Evolutionary conservation across 2,888 invertebrate genomes (phyloP).

Genomic region (Punctoribates punctum): DNA sequence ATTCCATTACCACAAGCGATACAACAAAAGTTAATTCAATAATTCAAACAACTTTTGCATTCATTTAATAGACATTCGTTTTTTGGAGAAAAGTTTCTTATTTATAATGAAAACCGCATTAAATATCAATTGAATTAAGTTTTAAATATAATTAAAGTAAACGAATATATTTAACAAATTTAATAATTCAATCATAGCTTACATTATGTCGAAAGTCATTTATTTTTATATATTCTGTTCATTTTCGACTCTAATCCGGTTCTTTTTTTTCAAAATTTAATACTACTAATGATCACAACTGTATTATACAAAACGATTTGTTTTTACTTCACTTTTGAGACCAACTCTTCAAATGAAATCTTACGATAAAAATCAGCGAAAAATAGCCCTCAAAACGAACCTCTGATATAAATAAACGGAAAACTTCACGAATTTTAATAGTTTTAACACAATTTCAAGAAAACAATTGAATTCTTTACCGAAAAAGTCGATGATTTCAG

Average conservation of each 20-base stretch:
- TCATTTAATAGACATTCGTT: slow-evolving; percentile 15
- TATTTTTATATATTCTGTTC: slow-evolving; percentile 28
- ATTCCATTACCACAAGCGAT: neutral
- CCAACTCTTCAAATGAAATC: too few relatives aligned
- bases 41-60: slow-evolving; percentile 30
- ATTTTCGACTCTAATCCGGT: neutral
- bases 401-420: too few relatives aligned
- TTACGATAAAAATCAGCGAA: too few relatives aligned
- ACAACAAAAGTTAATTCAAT: neutral
- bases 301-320: neutral
- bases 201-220: slow-evolving; percentile 22
- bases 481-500: neutral
- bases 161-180: slow-evolving; percentile 31
- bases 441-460: too few relatives aligned
- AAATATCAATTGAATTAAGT: slow-evolving; percentile 26
- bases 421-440: too few relatives aligned
- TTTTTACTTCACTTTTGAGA: slow-evolving; percentile 6
- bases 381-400: too few relatives aligned
- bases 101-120: neutral
- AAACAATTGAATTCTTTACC: too few relatives aligned
- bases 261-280: neutral
- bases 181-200: slow-evolving; percentile 29
- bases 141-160: slow-evolving; percentile 26
- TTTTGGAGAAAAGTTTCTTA: slow-evolving; percentile 7
- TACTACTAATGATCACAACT: neutral